phyloP scores from a whole-genome alignment of 2,888 invertebrate species.

The Listrodromus nycthemerus region DNA sequence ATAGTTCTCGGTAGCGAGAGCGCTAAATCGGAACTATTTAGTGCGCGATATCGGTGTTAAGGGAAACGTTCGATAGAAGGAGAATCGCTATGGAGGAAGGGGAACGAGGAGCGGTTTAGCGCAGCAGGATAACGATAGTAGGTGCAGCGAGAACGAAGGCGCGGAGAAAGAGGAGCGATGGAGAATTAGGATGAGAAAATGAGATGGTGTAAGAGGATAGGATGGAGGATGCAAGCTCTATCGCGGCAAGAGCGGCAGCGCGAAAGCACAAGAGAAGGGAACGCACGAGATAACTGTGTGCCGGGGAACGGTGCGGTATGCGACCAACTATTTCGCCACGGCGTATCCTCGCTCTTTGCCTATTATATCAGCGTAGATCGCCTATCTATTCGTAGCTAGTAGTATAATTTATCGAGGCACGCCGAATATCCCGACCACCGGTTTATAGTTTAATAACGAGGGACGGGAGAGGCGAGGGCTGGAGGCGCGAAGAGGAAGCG shows the following conservation, averaged over 20 bases:
- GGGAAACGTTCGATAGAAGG: constrained; percentile 43
- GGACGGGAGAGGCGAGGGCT: not conserved
- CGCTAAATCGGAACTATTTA: constrained; percentile 77
- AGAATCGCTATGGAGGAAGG: constrained; percentile 34
- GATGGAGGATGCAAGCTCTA: constrained; percentile 34
- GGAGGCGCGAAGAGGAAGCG: not conserved
- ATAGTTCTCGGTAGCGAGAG: constrained; percentile 67
- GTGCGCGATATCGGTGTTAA: constrained; percentile 69
- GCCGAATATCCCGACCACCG: constrained; percentile 73
- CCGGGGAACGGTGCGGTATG: constrained; percentile 71
- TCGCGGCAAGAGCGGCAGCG: constrained; percentile 22
- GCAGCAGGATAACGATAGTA: constrained; percentile 22
- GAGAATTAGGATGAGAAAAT: constrained; percentile 62
- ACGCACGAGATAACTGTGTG: constrained; percentile 52
- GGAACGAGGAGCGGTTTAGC: constrained; percentile 21
- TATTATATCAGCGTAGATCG: constrained; percentile 61
- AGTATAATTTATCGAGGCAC: constrained; percentile 79
- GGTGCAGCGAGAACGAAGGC: constrained; percentile 28
- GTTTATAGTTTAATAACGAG: constrained; percentile 79
- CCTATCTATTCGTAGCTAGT: constrained; percentile 69
- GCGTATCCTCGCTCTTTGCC: constrained; percentile 71
- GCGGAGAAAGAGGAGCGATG: constrained; percentile 40
- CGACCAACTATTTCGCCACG: constrained; percentile 75
- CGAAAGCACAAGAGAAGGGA: constrained; percentile 47
- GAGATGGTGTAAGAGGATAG: constrained; percentile 52